Evolutionary conservation across 1,140 invertebrate genomes (phyloP).

Genomic region (Ganaspis sp.): DNA sequence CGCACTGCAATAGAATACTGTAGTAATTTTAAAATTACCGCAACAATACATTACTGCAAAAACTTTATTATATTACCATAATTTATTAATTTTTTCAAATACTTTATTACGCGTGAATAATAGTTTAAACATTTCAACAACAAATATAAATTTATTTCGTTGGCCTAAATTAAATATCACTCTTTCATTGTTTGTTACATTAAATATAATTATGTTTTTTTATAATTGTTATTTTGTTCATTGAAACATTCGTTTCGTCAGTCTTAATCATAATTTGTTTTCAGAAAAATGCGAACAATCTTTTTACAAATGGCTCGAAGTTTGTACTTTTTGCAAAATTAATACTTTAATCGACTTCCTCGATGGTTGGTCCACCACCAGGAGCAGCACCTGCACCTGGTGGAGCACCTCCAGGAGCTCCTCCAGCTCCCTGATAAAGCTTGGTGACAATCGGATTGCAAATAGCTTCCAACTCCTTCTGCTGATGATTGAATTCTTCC

Average conservation of each 20-base stretch:
- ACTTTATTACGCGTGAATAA: too few species aligned
- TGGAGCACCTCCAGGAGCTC: conserved; percentile 67
- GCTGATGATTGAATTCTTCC: conserved; percentile 84
- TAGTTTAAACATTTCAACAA: too few species aligned
- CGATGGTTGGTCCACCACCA: conserved; percentile 80
- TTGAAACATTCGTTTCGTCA: too few species aligned
- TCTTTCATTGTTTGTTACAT: conserved; percentile 32
- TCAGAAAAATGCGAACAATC: neutral
- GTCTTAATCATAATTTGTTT: neutral
- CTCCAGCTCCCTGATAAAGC: conserved; percentile 83
- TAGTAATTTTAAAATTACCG: too few species aligned
- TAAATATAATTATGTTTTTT: too few species aligned
- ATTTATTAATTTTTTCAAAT: too few species aligned
- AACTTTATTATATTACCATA: too few species aligned
- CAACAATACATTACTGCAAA: too few species aligned
- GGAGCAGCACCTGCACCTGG: conserved; percentile 58
- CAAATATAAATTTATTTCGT: too few species aligned
- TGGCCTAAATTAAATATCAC: too few species aligned
- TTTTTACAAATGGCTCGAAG: conserved; percentile 4
- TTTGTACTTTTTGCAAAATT: neutral
- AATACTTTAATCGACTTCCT: conserved; percentile 81
- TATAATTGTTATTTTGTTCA: too few species aligned
- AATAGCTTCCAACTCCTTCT: conserved; percentile 84
- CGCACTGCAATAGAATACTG: too few species aligned
- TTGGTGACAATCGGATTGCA: conserved; percentile 91